Percentiles rank a stretch among this genome's conserved stretches.
These are phyloP conservation scores for Elmis aenea DNA, from an alignment of 2,888 invertebrate genomes.

Conservation along the genomic window DNA sequence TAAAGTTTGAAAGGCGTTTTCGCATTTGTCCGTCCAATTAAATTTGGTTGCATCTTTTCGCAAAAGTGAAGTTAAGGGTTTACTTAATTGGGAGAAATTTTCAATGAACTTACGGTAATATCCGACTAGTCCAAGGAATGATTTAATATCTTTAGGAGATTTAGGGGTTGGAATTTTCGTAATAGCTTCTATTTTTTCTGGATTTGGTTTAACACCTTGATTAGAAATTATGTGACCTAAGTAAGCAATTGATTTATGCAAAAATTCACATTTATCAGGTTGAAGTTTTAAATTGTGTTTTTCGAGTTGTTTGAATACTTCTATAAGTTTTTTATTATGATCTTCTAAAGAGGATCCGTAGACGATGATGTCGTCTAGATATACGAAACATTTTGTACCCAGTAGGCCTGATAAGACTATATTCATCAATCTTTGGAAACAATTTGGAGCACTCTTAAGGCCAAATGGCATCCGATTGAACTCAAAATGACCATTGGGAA, in stretches of 20 bases:
- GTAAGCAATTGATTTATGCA: conserved; percentile 14
- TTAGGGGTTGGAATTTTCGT: conserved; percentile 22
- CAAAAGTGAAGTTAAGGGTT: conserved; percentile 10
- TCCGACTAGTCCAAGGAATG: conserved; percentile 16
- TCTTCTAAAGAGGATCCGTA: conserved; percentile 24
- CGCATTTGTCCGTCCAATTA: conserved; percentile 7
- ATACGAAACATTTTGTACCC: conserved; percentile 31
- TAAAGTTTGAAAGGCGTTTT: conserved; percentile 8
- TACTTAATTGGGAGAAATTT: conserved; percentile 14
- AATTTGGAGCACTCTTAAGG: conserved; percentile 29
- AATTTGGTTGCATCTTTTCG: too few species aligned
- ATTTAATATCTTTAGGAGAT: conserved; percentile 10
- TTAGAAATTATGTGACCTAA: conserved; percentile 22
- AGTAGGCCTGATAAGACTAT: conserved; percentile 26
- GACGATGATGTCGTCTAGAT: conserved; percentile 37
- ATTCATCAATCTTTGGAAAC: conserved; percentile 33
- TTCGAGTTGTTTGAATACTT: conserved; percentile 9
- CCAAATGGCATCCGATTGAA: conserved; percentile 30
- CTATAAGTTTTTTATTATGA: conserved; percentile 22
- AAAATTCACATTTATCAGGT: too few species aligned
- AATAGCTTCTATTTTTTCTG: conserved; percentile 26
- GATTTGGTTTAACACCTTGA: conserved; percentile 23
- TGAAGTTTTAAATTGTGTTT: conserved; percentile 17
- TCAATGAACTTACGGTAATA: too few species aligned
- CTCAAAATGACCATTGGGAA: conserved; percentile 25